Percentiles rank a stretch among this genome's conserved stretches.
These are phyloP conservation scores for Cladopsammia gracilis DNA, from an alignment of 64 coral and sea anemone species.

Conservation along the genomic window DNA sequence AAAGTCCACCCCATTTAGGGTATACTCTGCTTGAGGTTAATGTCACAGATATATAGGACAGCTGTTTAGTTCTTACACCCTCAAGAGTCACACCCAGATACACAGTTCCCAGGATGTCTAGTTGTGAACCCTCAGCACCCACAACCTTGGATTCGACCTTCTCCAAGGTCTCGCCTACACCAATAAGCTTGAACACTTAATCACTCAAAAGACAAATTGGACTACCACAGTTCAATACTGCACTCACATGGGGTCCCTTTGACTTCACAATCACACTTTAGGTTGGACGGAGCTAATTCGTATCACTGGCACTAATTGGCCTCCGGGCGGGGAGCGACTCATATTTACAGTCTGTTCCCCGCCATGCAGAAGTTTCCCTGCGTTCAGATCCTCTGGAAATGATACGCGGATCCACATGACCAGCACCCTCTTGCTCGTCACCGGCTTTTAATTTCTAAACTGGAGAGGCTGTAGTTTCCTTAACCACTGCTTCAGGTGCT, in stretches of 20 bases:
- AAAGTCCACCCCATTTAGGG: too few relatives aligned
- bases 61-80: too few relatives aligned
- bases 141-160: slow-evolving; percentile 11
- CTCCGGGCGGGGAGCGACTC: slow-evolving; percentile 28
- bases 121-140: too few relatives aligned
- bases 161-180: not conserved
- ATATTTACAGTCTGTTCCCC: not conserved
- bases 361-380: slow-evolving; percentile 69
- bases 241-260: slow-evolving; percentile 41
- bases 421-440: slow-evolving; percentile 26
- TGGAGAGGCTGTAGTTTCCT: not conserved
- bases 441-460: not conserved
- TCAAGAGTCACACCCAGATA: too few relatives aligned
- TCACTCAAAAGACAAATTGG: slow-evolving; percentile 48
- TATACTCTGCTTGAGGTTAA: too few relatives aligned
- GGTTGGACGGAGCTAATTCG: slow-evolving; percentile 46
- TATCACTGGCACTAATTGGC: slow-evolving; percentile 41
- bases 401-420: slow-evolving; percentile 34
- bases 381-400: slow-evolving; percentile 52
- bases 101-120: too few relatives aligned
- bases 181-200: slow-evolving; percentile 25
- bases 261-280: slow-evolving; percentile 15
- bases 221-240: slow-evolving; percentile 65
- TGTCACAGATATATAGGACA: too few relatives aligned
- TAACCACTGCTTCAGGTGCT: slow-evolving; percentile 50